Percentiles rank a stretch among this genome's conserved stretches.
Evolutionary conservation across 2,113 vertebrate genomes (phyloP).

Genomic region (Gallinago jamesoni): DNA sequence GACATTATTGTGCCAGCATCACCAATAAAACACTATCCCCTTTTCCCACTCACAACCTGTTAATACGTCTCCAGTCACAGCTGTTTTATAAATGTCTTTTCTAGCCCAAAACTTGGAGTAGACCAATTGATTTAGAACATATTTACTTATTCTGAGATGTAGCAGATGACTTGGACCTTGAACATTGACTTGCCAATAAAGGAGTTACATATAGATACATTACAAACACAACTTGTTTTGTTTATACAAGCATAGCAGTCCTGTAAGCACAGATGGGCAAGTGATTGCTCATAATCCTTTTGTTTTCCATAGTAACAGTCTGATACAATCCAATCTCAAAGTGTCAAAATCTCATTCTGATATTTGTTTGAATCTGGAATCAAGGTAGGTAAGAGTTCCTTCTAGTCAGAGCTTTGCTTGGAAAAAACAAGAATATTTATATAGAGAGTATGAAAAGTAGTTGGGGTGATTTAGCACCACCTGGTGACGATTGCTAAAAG

Average conservation of each 20-base stretch:
- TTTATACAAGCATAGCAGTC: background rate
- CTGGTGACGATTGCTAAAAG: background rate
- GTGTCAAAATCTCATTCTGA: background rate
- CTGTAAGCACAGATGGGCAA: background rate
- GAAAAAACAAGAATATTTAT: background rate
- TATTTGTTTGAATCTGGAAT: background rate
- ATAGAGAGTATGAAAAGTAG: fast-evolving
- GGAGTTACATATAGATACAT: background rate
- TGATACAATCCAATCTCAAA: background rate
- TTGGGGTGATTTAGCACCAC: background rate
- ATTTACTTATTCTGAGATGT: background rate
- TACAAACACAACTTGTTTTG: background rate
- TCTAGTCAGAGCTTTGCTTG: background rate
- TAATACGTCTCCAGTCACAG: background rate
- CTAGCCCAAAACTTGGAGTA: background rate
- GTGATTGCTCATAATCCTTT: background rate
- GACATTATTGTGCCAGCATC: background rate
- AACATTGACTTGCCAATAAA: background rate
- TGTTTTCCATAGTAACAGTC: background rate
- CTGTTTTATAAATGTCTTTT: background rate
- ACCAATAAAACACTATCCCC: background rate
- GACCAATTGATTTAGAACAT: background rate
- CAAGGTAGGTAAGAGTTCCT: background rate
- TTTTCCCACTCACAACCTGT: background rate
- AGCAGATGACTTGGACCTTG: background rate